These are phyloP conservation scores for Brachypodius melanocephalos DNA, from an alignment of 2,113 vertebrate species.

Conservation along the genomic window DNA sequence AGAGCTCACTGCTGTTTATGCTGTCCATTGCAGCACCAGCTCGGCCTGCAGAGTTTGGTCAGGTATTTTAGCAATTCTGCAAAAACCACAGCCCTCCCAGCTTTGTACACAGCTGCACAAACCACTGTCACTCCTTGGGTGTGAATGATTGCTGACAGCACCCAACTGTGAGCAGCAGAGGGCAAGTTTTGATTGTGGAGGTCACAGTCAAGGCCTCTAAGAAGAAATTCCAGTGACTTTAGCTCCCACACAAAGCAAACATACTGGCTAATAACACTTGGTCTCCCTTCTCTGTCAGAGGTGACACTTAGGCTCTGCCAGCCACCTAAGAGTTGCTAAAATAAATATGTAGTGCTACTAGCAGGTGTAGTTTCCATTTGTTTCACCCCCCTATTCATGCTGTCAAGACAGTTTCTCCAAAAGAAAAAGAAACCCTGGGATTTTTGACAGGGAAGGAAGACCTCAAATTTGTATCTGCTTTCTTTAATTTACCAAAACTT, in stretches of 20 bases:
- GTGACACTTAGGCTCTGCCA: not conserved
- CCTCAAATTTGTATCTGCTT: not conserved
- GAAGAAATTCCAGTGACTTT: not conserved
- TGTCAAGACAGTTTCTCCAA: not conserved
- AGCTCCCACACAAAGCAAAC: not conserved
- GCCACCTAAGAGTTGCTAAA: not conserved
- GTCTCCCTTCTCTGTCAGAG: not conserved
- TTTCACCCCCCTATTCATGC: not conserved
- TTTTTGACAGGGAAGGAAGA: not conserved
- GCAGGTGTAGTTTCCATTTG: not conserved
- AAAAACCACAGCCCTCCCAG: not conserved
- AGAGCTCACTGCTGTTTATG: not conserved
- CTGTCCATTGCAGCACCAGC: not conserved
- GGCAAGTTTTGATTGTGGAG: not conserved
- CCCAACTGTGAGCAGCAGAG: not conserved
- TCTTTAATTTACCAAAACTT: not conserved
- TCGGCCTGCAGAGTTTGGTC: not conserved
- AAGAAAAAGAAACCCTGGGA: not conserved
- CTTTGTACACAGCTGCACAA: not conserved
- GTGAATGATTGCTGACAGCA: not conserved
- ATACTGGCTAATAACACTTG: not conserved
- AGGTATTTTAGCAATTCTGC: not conserved
- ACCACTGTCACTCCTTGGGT: not conserved
- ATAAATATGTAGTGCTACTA: not conserved
- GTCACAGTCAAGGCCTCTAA: conserved; percentile 1